Evolutionary conservation across 2,113 vertebrate genomes (phyloP).

Genomic region (Heteronetta atricapilla): DNA sequence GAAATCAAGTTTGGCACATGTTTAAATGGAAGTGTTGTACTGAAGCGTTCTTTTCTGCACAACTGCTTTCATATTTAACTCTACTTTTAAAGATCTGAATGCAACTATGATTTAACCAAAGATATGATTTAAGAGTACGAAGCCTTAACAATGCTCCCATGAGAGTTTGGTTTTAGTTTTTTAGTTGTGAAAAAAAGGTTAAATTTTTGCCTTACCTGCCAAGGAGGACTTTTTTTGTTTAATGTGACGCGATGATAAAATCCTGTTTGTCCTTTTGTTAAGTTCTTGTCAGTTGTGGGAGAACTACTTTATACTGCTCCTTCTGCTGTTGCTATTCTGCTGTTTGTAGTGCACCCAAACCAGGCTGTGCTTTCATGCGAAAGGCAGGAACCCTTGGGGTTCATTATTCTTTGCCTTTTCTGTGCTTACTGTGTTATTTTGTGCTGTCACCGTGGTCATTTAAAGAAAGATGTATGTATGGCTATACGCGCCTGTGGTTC

Average conservation of each 20-base stretch:
- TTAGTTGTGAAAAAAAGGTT: not conserved
- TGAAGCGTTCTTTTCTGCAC: not conserved
- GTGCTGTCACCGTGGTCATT: not conserved
- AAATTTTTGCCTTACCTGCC: not conserved
- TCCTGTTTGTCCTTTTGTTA: not conserved
- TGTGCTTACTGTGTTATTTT: not conserved
- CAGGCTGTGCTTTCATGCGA: not conserved
- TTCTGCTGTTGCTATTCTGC: not conserved
- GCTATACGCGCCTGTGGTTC: accelerated
- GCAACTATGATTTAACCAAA: not conserved
- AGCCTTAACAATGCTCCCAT: not conserved
- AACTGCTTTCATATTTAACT: not conserved
- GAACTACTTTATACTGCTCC: not conserved
- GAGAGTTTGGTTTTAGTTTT: not conserved
- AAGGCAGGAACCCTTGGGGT: not conserved
- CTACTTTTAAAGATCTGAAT: not conserved
- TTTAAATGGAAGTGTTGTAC: not conserved
- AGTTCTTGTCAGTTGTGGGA: not conserved
- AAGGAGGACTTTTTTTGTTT: not conserved
- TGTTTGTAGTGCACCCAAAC: not conserved
- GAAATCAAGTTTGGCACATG: not conserved
- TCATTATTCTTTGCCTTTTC: not conserved
- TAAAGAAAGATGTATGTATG: not conserved
- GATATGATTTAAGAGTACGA: not conserved
- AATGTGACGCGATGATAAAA: not conserved